These are phyloP conservation scores for Netelia inedita DNA, from an alignment of 2,888 invertebrate species.

Conservation along the genomic window DNA sequence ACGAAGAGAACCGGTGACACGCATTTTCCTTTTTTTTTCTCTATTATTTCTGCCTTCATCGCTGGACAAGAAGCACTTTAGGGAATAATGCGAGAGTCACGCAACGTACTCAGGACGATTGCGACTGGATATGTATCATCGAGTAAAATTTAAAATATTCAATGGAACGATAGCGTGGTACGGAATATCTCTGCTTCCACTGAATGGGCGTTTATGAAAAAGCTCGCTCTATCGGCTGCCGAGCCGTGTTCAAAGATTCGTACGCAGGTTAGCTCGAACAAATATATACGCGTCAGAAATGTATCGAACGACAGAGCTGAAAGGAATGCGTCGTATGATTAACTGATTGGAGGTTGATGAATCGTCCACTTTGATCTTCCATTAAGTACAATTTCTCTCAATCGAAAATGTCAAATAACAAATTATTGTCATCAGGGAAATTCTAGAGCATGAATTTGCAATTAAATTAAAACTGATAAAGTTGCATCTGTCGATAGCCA, in stretches of 20 bases:
- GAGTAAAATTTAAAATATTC: neutral
- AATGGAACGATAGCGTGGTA: neutral
- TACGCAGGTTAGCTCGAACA: neutral
- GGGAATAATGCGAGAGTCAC: constrained; percentile 60
- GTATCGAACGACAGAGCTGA: no score
- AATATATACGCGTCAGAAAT: no score
- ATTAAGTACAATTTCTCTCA: neutral
- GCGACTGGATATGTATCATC: constrained; percentile 26
- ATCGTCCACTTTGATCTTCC: neutral
- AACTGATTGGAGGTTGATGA: neutral
- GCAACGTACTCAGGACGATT: constrained; percentile 63
- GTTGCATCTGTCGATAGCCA: no score
- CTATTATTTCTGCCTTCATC: neutral
- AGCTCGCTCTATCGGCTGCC: neutral
- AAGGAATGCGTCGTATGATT: neutral
- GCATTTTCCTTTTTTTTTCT: constrained; percentile 18
- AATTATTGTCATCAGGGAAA: no score
- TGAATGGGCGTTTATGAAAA: neutral
- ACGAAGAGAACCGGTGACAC: neutral
- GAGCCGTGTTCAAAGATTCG: neutral
- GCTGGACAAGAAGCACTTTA: constrained; percentile 36
- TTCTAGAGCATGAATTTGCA: no score
- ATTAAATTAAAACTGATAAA: no score
- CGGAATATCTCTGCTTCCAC: neutral
- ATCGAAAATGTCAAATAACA: no score